Conservation (phyloP, 2,113 vertebrate species). For the Acrocephalus kingi region DNA sequence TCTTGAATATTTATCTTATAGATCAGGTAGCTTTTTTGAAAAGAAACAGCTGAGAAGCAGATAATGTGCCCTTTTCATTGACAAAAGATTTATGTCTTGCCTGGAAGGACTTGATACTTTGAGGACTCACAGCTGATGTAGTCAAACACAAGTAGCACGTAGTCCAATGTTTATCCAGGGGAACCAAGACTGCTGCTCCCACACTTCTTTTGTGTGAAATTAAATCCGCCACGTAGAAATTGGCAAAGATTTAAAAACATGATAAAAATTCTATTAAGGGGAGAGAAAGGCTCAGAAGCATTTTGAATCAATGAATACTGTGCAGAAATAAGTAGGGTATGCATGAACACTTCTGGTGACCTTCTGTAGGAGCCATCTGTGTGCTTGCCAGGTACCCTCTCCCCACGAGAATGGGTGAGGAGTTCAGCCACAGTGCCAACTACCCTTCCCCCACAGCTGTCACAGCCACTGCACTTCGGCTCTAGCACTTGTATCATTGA, state of each 20-base stretch:
- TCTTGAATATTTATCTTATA: slow-evolving; percentile 12
- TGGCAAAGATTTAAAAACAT: slow-evolving; percentile 25
- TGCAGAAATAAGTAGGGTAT: background rate
- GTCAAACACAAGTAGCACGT: background rate
- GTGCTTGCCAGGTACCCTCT: background rate
- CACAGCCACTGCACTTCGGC: slow-evolving; percentile 15
- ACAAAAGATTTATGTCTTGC: slow-evolving; percentile 30
- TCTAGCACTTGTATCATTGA: background rate
- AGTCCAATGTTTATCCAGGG: background rate
- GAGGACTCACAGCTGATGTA: background rate
- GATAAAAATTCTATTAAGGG: slow-evolving; percentile 4
- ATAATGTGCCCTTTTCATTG: slow-evolving; percentile 17
- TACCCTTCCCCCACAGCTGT: slow-evolving; percentile 1
- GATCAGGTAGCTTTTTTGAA: slow-evolving; percentile 11
- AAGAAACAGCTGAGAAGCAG: slow-evolving; percentile 8
- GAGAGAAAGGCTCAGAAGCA: background rate
- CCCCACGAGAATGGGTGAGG: background rate
- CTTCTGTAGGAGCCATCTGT: slow-evolving; percentile 24
- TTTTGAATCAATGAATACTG: background rate
- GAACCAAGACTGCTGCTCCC: background rate
- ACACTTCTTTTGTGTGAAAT: slow-evolving; percentile 22
- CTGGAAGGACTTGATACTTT: background rate
- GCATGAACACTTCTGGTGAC: slow-evolving; percentile 7
- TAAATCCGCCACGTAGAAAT: background rate
- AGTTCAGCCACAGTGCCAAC: background rate